Percentiles rank a stretch among this genome's conserved stretches.
Evolutionary conservation across 2,797 vertebrate species (phyloP).

Genomic region (Cuculus canorus): DNA sequence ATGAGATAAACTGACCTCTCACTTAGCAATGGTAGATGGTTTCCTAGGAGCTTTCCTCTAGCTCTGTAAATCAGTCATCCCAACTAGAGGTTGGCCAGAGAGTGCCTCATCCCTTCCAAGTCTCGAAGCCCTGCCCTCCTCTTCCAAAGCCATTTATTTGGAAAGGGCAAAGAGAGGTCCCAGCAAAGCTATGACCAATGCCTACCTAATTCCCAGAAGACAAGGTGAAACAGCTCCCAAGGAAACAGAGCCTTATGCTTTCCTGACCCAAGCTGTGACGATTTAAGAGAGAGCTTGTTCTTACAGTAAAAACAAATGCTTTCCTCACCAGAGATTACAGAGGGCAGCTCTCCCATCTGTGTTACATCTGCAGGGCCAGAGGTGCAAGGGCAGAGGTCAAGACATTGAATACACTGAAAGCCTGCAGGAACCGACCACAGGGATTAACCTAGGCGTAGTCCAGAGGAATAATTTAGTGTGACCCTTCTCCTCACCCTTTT

Average conservation of each 20-base stretch:
- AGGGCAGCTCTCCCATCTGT: neutral
- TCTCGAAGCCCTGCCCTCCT: neutral
- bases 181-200: slow-evolving; percentile 41
- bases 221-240: neutral
- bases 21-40: neutral
- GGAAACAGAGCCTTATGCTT: neutral
- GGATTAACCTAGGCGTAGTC: neutral
- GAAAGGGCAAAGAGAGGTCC: neutral
- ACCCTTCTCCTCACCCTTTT: neutral
- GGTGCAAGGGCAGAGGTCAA: neutral
- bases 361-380: neutral
- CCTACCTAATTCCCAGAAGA: slow-evolving; percentile 3
- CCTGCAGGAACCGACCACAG: neutral
- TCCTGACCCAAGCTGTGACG: neutral
- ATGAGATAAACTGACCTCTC: neutral
- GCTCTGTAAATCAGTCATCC: neutral
- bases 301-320: neutral
- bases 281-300: neutral
- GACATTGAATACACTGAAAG: rapidly evolving
- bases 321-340: neutral
- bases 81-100: neutral
- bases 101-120: neutral
- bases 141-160: neutral
- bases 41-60: neutral
- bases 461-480: neutral